Base-by-base conservation (phyloP, 1,140 invertebrate genomes). In the Tetraneura akinire region DNA sequence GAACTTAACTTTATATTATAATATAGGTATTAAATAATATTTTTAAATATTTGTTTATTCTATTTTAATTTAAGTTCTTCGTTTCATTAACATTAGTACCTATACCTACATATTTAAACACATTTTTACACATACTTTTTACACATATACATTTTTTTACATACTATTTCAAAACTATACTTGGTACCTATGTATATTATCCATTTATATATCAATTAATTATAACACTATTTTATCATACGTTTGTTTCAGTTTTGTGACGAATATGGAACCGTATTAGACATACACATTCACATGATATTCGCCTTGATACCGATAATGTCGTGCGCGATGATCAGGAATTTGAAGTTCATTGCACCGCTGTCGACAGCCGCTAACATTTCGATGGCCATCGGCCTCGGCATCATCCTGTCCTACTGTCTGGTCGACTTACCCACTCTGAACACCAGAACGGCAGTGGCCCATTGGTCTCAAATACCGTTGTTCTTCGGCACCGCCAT, bases 401-500 rank as follows among this genome's bases (percentile, higher is more conserved):
- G 89, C 9, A 92, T 96, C 32, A 94, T 94, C 1, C 92, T 95
- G 82, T 94, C 94, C 83, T 95, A 94, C 83, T 71, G 80, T 45
- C 47, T 68, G 11, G 66, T 80, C 0, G 82, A 82, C 51, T 80
- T 84, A 11, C 82, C 83, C 18, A 37, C 82, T 0, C n/a, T 83
- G 3, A 73, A 81, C 3, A 26, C 81, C 16, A 76, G 84, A 57
- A 53, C 60, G 16, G 60, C 73, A 0, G 71, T 92, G 55, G 88
- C 90, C 16, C 85, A 86, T 47, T 86, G 89, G 80, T 90, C 74
- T 1, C 80, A 82, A 62, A 87, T 94, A 81, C 94, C 94, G 0
- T 88, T 93, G 37, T 96, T 94, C 88, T 95, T 96, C 84, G 94
- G 94, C 80, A 96, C 92, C 1, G 93, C 92, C 10, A 94, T 96